phyloP scores from a whole-genome alignment of 1,140 invertebrate species.

The Zaprionus kolodkinae region DNA sequence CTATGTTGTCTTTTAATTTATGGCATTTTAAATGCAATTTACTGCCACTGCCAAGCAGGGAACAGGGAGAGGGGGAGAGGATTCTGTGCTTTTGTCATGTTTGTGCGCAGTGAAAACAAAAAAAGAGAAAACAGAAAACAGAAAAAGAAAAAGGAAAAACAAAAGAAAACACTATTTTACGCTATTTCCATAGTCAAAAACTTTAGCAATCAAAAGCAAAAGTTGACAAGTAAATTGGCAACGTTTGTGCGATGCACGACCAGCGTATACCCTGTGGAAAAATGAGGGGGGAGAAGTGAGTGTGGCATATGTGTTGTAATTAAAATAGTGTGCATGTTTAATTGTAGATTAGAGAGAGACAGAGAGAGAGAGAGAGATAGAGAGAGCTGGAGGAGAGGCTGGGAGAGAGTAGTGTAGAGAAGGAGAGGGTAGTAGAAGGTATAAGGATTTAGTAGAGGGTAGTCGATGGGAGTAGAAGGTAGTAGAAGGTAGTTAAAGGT shows the following conservation, averaged over 20 bases:
- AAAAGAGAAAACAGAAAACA: not conserved
- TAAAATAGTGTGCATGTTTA: not conserved
- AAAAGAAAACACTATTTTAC: slow-evolving; percentile 25
- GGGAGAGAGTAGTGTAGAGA: not conserved
- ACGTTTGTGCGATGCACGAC: not conserved
- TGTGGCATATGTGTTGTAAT: not conserved
- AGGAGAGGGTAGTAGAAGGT: not conserved
- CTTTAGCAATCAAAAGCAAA: slow-evolving; percentile 48
- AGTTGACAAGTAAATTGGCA: slow-evolving; percentile 5
- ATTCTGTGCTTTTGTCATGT: slow-evolving; percentile 17
- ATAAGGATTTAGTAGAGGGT: too few species aligned
- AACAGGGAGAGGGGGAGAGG: not conserved
- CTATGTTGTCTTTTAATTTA: slow-evolving; percentile 72
- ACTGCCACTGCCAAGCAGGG: slow-evolving; percentile 47
- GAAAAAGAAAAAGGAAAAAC: slow-evolving; percentile 6
- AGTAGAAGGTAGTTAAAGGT: too few species aligned
- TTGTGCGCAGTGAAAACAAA: slow-evolving; percentile 21
- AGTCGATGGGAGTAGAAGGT: too few species aligned
- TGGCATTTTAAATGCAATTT: slow-evolving; percentile 80
- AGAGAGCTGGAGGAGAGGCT: not conserved
- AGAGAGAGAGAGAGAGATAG: too few species aligned
- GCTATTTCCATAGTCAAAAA: slow-evolving; percentile 44
- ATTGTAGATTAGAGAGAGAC: not conserved
- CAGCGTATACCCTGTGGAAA: not conserved
- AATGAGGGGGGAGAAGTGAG: not conserved